These are phyloP conservation scores for Lampropteryx suffumata DNA, from an alignment of 2,888 invertebrate genomes.

Conservation along the genomic window DNA sequence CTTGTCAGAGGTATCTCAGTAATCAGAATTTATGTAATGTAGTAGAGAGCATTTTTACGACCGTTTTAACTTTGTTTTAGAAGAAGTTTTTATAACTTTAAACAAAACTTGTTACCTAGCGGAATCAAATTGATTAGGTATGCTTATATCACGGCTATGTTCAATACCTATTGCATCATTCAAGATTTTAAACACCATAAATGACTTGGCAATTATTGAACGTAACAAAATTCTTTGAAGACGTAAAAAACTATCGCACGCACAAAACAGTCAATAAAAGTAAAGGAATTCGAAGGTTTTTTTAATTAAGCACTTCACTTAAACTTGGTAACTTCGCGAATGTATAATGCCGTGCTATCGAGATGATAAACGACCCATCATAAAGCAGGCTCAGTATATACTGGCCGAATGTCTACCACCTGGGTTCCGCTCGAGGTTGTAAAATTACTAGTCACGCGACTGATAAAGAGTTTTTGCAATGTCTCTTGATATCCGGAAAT, in stretches of 20 bases:
- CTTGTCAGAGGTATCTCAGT: no score
- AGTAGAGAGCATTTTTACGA: no score
- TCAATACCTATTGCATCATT: no score
- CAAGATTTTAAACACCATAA: no score
- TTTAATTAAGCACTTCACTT: slow-evolving; percentile 3
- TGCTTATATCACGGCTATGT: no score
- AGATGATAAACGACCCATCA: slow-evolving; percentile 36
- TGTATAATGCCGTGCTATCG: slow-evolving; percentile 1
- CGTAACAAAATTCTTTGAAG: no score
- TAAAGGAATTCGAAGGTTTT: background rate
- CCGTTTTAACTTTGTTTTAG: no score
- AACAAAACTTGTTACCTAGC: no score
- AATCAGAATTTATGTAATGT: no score
- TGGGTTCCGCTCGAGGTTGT: background rate
- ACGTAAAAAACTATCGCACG: background rate
- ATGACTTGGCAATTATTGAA: no score
- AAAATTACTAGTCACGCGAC: background rate
- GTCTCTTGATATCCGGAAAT: background rate
- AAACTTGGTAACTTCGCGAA: slow-evolving; percentile 16
- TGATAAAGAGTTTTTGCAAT: slow-evolving; percentile 1
- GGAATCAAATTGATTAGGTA: no score
- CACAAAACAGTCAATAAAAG: background rate
- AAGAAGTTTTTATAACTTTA: no score
- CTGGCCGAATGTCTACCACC: slow-evolving; percentile 29
- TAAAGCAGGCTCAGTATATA: slow-evolving; percentile 36